Evolutionary conservation across 2,797 vertebrate species (phyloP).

Genomic region (Psittacula derbiana): DNA sequence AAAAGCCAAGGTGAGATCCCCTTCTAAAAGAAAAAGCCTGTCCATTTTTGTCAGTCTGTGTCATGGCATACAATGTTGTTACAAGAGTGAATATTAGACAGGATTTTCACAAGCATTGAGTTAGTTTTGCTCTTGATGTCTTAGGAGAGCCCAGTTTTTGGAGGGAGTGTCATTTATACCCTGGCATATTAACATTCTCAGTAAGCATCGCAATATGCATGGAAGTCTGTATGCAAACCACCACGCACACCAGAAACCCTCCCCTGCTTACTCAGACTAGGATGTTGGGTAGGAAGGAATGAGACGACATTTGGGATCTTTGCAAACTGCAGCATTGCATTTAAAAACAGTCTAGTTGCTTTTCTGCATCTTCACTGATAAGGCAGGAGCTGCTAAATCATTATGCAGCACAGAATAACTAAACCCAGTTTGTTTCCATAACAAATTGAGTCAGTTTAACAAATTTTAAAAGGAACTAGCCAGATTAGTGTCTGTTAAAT

Average conservation of each 20-base stretch:
- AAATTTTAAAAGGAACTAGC: neutral
- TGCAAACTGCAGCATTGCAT: neutral
- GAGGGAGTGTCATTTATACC: neutral
- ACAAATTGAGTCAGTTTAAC: neutral
- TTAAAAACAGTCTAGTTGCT: neutral
- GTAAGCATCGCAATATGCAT: neutral
- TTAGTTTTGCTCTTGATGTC: neutral
- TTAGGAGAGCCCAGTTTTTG: neutral
- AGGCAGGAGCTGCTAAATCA: neutral
- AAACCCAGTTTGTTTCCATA: neutral
- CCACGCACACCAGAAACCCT: neutral
- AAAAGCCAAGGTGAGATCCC: neutral
- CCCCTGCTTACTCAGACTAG: neutral
- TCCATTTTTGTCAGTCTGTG: neutral
- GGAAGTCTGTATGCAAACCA: neutral
- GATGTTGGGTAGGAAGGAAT: neutral
- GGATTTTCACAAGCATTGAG: neutral
- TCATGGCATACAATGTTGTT: fast-evolving
- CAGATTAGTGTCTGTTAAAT: neutral
- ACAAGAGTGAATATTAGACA: neutral
- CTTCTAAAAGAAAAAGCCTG: neutral
- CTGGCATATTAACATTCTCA: neutral
- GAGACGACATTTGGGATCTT: neutral
- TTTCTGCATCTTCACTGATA: neutral
- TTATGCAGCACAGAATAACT: neutral